Base-by-base conservation (phyloP, 1,140 invertebrate genomes). In the Drosophila seguyi region DNA sequence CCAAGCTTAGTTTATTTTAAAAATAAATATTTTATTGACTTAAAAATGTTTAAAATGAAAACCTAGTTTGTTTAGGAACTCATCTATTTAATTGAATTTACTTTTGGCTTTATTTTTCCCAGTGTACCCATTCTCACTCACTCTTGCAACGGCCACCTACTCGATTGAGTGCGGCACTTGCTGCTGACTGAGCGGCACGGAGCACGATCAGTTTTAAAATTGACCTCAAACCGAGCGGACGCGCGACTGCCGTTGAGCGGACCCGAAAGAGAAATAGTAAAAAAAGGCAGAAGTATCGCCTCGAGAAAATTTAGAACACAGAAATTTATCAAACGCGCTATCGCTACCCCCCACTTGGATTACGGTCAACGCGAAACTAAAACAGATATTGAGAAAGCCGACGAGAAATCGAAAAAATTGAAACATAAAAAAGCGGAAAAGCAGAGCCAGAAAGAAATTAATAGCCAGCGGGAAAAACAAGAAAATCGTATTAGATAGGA, bases 151-250 rank as follows among this genome's bases (percentile, higher is more conserved):
- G 13, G 39, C 52, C 52, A 55, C 52, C 52, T 55, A 55, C 52
- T 55, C 52, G 59, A 60, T 66, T 41, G 65, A 68, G 57, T 52
- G 65, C 72, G 66, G 77, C 81, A 83, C 83, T 86, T 84, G 79
- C 79, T 90, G 82, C 68, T 86, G 66, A 62, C 65, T 39, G 63
- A 29, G 38, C 31, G 56, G 6, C 56, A 48, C 36, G 57, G 50
- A 59, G 79, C 75, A 73, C 52, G 84, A 92, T 92, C 90, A 92
- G 83, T 92, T 92, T 77, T 65, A 80, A 76, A 92, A 81, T 79
- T 85, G 86, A 80, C 77, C 78, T 92, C 79, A 76, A 91, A 76
- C 66, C 42, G 83, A 90, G 75, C 78, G 81, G 75, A 92, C 80
- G 84, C 73, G 75, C 48, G 80, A 74, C 38, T 80, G 76, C 75